phyloP scores from a whole-genome alignment of 2,888 invertebrate genomes.

The Onchidella celtica region DNA sequence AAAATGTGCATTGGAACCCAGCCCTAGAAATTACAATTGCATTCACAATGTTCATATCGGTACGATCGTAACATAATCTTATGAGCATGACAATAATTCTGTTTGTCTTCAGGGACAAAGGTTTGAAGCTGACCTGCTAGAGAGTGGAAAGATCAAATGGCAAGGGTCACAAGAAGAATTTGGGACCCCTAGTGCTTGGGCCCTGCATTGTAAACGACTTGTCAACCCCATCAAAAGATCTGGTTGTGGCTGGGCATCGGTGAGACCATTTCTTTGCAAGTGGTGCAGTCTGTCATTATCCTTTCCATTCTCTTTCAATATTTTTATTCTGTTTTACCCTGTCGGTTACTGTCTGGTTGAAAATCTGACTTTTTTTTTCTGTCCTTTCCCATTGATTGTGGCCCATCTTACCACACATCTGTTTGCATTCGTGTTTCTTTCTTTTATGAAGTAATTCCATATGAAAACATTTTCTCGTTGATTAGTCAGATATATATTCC shows the following conservation, averaged over 20 bases:
- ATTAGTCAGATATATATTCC: too few species aligned
- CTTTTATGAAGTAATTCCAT: too few species aligned
- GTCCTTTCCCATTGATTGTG: not conserved
- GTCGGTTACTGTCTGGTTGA: too few species aligned
- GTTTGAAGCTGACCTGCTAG: constrained; percentile 91
- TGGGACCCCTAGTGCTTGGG: constrained; percentile 95
- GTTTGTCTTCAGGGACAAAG: constrained; percentile 88
- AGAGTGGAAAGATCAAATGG: constrained; percentile 90
- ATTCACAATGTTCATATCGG: too few species aligned
- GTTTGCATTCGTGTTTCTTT: too few species aligned
- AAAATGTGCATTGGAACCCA: too few species aligned
- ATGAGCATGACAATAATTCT: too few species aligned
- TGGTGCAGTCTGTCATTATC: not conserved
- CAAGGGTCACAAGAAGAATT: constrained; percentile 92
- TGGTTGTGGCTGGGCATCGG: constrained; percentile 96
- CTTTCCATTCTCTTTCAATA: not conserved
- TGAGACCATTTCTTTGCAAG: constrained; percentile 81
- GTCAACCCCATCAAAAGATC: constrained; percentile 95
- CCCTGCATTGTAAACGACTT: constrained; percentile 93
- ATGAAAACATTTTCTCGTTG: too few species aligned
- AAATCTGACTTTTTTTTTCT: too few species aligned
- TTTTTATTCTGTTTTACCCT: too few species aligned
- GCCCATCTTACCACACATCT: not conserved
- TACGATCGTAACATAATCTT: too few species aligned
- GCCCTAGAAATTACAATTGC: too few species aligned